Evolutionary conservation across 2,113 vertebrate species (phyloP), one percentile per base, ranked within the genome.

Genomic region (Leiothrix lutea): DNA sequence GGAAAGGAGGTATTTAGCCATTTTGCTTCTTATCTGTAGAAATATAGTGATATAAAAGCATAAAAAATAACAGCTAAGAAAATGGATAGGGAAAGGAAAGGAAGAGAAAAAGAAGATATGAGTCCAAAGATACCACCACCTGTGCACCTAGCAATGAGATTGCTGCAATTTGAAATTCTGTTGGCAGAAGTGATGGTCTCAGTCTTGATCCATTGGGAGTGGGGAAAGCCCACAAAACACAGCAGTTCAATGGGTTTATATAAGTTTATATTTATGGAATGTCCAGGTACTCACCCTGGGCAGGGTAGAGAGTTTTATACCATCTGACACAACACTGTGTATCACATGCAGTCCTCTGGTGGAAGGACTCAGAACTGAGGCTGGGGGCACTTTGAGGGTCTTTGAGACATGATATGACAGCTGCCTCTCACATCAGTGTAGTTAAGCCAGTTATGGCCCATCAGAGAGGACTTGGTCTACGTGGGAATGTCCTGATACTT

Each of bases 401-500:
- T 50, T 72, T 56, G 85, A 71, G 35, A 42, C 35, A 35, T 6
- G 14, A 18, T 5, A 4, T 21, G 42, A 51, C 44, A 45, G 31
- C 35, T 80, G 20, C 48, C 48, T 56, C 35, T 48, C 42, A 31
- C 65, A 56, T 22, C 48, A 71, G 20, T 2, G 1, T 5, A 48
- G 21, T 1, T 79, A 50, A 56, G 24, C 29, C 40, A 40, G 48
- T 56, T 42, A 14, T 10, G 31, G 2, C 25, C 57, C 57, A 26
- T 31, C 66, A 57, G 35, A 80, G 20, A 24, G 40, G 35, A 8
- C 17, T 2, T 29, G 38, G 20, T 3, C 4, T 35, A 6, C 0
- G 0, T 56, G 40, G 74, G 57, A 31, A 48, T 42, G 35, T 25
- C 31, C 35, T 1, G 0, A 5, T 18, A 7, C 17, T 42, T 44